Evolutionary conservation across 2,888 invertebrate genomes (phyloP).

Genomic region (Himalopsyche anomala): DNA sequence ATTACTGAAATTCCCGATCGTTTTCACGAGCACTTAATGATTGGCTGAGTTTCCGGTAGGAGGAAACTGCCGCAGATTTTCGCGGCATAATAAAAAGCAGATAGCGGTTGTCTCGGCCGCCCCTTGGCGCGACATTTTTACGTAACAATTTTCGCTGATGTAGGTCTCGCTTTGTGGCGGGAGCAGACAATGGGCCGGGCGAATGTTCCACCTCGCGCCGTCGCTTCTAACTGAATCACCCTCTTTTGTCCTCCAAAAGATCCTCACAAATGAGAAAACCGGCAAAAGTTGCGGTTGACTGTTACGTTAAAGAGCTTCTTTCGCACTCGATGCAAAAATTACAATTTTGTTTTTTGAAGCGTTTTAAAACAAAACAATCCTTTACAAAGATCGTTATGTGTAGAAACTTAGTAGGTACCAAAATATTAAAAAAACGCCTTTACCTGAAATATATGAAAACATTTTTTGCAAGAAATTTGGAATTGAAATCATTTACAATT

Average conservation of each 20-base stretch:
- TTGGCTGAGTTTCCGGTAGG: conserved; percentile 39
- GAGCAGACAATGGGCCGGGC: conserved; percentile 61
- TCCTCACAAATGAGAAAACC: neutral
- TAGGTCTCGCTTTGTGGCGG: conserved; percentile 62
- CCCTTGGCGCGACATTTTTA: conserved; percentile 29
- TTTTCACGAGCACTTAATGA: conserved; percentile 40
- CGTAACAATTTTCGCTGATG: conserved; percentile 62
- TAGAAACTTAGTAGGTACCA: too few species aligned
- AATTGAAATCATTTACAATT: too few species aligned
- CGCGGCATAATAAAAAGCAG: conserved; percentile 62
- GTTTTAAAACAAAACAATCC: too few species aligned
- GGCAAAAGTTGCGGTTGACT: neutral
- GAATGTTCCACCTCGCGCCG: conserved; percentile 45
- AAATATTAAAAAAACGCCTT: too few species aligned
- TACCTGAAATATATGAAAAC: too few species aligned
- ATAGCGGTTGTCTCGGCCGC: conserved; percentile 57
- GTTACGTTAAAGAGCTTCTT: neutral
- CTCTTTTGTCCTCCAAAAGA: conserved; percentile 27
- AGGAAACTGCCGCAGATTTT: conserved; percentile 57
- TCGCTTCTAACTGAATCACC: conserved; percentile 4
- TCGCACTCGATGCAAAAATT: too few species aligned
- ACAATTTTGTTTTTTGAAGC: too few species aligned
- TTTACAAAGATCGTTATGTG: too few species aligned
- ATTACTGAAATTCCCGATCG: conserved; percentile 35
- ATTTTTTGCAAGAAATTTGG: too few species aligned